Conservation (phyloP, 1,140 invertebrate genomes). For the Cryptotermes secundus region DNA sequence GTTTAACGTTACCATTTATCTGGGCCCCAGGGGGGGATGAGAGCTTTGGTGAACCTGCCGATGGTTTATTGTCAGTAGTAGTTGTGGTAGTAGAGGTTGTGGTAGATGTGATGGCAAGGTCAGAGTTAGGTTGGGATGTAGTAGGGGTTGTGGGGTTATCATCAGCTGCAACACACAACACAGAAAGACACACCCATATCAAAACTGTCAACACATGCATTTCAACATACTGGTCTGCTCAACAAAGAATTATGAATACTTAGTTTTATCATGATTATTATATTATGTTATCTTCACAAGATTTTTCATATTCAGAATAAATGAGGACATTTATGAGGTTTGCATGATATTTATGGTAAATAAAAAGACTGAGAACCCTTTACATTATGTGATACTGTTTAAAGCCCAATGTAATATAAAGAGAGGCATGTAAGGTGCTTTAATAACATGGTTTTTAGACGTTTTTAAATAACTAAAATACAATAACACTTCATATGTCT, state of each 20-base stretch:
- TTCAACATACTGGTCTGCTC: not conserved
- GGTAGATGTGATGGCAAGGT: slow-evolving; percentile 32
- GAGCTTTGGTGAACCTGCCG: slow-evolving; percentile 27
- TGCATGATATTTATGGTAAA: too few relatives aligned
- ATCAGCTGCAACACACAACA: slow-evolving; percentile 33
- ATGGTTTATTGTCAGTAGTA: slow-evolving; percentile 31
- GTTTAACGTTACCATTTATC: slow-evolving; percentile 45
- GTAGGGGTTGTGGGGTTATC: slow-evolving; percentile 26
- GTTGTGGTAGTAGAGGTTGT: slow-evolving; percentile 32
- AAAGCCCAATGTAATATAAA: too few relatives aligned
- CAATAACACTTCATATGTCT: too few relatives aligned
- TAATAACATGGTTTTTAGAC: too few relatives aligned
- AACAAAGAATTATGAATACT: not conserved
- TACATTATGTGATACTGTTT: too few relatives aligned
- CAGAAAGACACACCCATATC: slow-evolving; percentile 10
- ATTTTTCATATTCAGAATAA: too few relatives aligned
- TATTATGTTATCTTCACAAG: too few relatives aligned
- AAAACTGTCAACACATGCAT: not conserved
- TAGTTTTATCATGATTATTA: too few relatives aligned
- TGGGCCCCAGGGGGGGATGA: slow-evolving; percentile 25
- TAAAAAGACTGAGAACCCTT: too few relatives aligned
- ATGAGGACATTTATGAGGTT: too few relatives aligned
- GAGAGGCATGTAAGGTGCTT: too few relatives aligned
- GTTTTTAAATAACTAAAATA: too few relatives aligned
- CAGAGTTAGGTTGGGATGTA: slow-evolving; percentile 9